Evolutionary conservation across 1,140 invertebrate genomes (phyloP).

Genomic region (Geopemphigus sp.): DNA sequence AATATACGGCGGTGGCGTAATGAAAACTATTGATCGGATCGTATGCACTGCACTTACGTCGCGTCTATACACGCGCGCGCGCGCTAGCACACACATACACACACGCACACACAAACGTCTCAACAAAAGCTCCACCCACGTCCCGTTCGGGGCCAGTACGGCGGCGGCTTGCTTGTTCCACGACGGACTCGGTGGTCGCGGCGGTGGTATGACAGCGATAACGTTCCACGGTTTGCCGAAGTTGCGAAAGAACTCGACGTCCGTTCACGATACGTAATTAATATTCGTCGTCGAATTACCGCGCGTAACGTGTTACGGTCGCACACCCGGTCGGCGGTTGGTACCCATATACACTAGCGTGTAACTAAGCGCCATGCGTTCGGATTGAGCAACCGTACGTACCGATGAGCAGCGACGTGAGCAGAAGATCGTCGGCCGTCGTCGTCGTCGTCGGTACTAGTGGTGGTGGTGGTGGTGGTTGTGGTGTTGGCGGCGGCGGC

Average conservation of each 20-base stretch:
- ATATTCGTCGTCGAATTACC: no score
- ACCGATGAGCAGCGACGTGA: constrained; percentile 49
- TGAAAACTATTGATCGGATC: constrained; percentile 22
- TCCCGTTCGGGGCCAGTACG: no score
- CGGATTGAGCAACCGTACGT: neutral
- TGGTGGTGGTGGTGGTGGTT: neutral
- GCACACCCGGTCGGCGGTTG: neutral
- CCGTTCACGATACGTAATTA: no score
- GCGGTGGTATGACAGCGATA: no score
- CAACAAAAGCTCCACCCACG: neutral
- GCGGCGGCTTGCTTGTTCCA: constrained; percentile 1
- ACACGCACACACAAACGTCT: no score
- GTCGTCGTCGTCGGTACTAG: constrained; percentile 44
- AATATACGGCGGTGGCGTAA: neutral
- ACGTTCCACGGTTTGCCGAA: no score
- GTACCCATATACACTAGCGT: no score
- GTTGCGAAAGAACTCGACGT: no score
- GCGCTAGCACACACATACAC: no score
- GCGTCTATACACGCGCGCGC: no score
- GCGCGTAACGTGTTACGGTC: no score
- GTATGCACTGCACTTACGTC: constrained; percentile 12
- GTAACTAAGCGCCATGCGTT: neutral
- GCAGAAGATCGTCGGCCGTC: constrained; percentile 52
- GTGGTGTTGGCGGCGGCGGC: constrained; percentile 51
- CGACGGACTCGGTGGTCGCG: no score